Base-by-base conservation (phyloP, 2,113 vertebrate species). In the Oenanthe melanoleuca region DNA sequence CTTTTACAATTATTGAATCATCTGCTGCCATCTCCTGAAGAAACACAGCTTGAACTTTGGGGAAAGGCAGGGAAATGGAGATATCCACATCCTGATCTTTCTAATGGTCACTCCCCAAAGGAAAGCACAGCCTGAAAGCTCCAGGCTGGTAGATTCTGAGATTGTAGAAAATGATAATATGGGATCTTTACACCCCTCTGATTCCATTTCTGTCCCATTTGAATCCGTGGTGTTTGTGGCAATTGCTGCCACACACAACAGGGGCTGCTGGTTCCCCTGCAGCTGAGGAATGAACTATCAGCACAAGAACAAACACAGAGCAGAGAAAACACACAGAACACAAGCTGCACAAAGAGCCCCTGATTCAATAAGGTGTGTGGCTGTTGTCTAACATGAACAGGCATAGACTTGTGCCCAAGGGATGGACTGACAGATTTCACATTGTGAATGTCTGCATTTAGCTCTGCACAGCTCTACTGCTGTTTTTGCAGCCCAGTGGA, bases 1-100 rank as follows among this genome's bases (percentile, higher is more conserved):
- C 45, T 93, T 81, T 12, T 24, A 42, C 59, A 86, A 45, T 93
- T 85, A 70, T 13, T 40, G 55, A 69, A n/a, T 86, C 78, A 79
- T 94, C 87, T 96, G 64, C 87, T 92, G 89, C 74, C 90, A 89
- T 77, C 81, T 94, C 91, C 83, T 94, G 87, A 83, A 96, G 75
- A 90, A 95, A 86, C 67, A 44, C 28, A 90, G 85, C 45, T 38
- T 92, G 92, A 91, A 85, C 69, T 84, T 84, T 87, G 89, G 81
- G 47, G 26, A 8, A n/a, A 79, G 50, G 42, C 26, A 50, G 63
- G 26, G 74, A 70, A 69, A 86, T 70, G 44, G 81, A 73, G n/a
- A 42, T 15, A 42, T 2, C 0, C 0, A 66, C 49, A 47, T 38
- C 37, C 37, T 56, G 67, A 78, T 38, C 64, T 63, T 45, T 31